Conservation (phyloP, 2,888 invertebrate species). For the Blera fallax region DNA sequence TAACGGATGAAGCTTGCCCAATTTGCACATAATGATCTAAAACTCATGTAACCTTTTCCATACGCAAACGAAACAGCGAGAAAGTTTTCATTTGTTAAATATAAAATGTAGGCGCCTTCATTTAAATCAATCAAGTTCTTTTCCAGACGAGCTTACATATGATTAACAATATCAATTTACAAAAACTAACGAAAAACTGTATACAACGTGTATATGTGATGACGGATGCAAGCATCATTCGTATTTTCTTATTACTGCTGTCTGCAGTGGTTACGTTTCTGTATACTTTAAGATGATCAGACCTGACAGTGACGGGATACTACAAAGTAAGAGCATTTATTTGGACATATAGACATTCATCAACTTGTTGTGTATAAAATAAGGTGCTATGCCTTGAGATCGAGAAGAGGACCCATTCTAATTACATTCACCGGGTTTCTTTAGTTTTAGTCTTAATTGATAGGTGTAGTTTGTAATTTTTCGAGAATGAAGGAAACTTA, state of each 20-base stretch:
- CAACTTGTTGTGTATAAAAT: constrained; percentile 4
- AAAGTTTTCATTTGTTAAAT: constrained; percentile 5
- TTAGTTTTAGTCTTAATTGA: too few species aligned
- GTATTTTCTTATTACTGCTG: not conserved
- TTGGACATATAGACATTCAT: constrained; percentile 18
- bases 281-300: not conserved
- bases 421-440: too few species aligned
- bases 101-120: constrained; percentile 22
- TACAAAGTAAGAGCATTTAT: constrained; percentile 17
- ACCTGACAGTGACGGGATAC: not conserved
- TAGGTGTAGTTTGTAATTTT: too few species aligned
- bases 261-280: not conserved
- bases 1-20: not conserved
- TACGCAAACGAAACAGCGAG: not conserved
- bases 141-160: not conserved
- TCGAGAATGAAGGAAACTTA: too few species aligned
- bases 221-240: constrained; percentile 74
- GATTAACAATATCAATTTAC: constrained; percentile 10
- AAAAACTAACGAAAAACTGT: constrained; percentile 1
- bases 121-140: not conserved
- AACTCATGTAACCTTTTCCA: not conserved
- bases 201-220: constrained; percentile 27
- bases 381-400: not conserved
- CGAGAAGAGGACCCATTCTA: not conserved
- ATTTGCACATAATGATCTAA: not conserved